phyloP scores from a whole-genome alignment of 2,797 vertebrate species.

The Chaetophractus vellerosus region DNA sequence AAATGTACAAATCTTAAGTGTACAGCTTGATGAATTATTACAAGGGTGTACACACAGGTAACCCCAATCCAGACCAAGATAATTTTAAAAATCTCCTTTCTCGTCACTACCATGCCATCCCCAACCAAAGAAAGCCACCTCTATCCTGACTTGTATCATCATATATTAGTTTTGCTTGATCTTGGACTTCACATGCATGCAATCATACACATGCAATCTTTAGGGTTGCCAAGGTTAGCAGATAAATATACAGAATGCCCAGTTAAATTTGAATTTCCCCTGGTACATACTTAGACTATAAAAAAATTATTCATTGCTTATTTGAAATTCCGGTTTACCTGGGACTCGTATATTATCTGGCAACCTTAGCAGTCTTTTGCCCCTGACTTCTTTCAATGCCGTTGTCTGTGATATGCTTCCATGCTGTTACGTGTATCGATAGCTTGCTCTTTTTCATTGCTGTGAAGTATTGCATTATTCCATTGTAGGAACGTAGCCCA shows the following conservation, averaged over 20 bases:
- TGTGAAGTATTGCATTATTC: neutral
- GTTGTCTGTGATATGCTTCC: neutral
- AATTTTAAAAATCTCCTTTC: neutral
- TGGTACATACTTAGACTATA: neutral
- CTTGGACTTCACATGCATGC: neutral
- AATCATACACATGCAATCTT: neutral
- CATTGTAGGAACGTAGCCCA: neutral
- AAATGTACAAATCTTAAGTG: neutral
- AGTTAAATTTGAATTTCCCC: neutral
- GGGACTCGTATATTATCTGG: neutral
- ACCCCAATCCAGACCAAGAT: neutral
- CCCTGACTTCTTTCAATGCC: neutral
- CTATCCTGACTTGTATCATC: neutral
- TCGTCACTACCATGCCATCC: neutral
- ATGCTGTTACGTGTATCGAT: neutral
- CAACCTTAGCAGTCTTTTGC: neutral
- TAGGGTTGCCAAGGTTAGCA: neutral
- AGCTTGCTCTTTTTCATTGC: neutral
- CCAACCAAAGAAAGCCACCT: neutral
- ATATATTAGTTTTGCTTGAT: neutral
- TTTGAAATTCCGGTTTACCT: slow-evolving; percentile 1
- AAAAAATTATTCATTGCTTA: neutral
- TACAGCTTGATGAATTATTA: neutral
- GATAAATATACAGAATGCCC: neutral
- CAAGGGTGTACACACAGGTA: neutral